Percentiles rank a stretch among this genome's conserved stretches.
Conservation (phyloP, 2,797 vertebrate genomes). For the Simalia tracyae region DNA sequence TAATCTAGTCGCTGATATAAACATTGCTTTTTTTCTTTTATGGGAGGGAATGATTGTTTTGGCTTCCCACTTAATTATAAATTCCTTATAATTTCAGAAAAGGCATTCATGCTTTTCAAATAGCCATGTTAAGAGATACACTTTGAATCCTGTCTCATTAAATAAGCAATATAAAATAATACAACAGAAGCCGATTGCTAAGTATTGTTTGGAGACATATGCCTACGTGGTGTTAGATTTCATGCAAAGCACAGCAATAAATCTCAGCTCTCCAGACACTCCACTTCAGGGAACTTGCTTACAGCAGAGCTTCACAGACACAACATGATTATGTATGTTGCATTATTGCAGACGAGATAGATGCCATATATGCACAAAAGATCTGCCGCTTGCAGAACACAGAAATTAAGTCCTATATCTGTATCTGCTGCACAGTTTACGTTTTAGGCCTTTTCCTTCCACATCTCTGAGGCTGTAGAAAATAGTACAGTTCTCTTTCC, state of each 20-base stretch:
- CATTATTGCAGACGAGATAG: neutral
- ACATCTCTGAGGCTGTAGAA: neutral
- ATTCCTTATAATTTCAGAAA: conserved; percentile 26
- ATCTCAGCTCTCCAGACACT: neutral
- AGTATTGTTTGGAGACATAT: neutral
- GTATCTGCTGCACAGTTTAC: neutral
- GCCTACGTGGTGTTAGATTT: neutral
- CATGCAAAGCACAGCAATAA: neutral
- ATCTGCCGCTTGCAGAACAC: neutral
- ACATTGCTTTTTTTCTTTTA: neutral
- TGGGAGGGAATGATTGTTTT: neutral
- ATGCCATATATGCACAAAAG: neutral
- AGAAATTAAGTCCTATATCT: neutral
- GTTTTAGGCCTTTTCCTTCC: neutral
- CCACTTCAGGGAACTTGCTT: neutral
- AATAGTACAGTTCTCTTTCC: neutral
- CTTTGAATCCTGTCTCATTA: conserved; percentile 10
- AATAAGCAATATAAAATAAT: conserved; percentile 19
- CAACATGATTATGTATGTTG: neutral
- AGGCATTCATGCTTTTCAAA: conserved; percentile 13
- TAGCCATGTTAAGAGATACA: conserved; percentile 18
- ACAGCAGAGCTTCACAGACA: neutral
- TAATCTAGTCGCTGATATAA: neutral
- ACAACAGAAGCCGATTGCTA: neutral
- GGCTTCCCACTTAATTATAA: neutral